These are phyloP conservation scores for Arbacia lixula DNA, from an alignment of 53 echinoderm and acorn worm genomes.

Conservation along the genomic window DNA sequence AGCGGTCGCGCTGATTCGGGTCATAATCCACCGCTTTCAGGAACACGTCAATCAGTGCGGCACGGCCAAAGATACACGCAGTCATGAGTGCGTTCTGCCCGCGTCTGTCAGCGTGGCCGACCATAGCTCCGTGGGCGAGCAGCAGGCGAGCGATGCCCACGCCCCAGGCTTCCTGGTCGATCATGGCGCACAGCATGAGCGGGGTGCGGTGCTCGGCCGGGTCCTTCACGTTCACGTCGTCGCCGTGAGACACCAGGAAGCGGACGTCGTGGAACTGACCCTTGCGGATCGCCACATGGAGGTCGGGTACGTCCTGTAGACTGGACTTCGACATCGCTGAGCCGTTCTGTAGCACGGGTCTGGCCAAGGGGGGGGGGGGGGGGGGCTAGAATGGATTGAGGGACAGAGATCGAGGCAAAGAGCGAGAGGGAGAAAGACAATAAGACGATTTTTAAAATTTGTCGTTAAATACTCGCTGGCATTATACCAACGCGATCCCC, in stretches of 20 bases:
- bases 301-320: constrained; percentile 63
- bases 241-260: constrained; percentile 65
- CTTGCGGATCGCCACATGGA: constrained; percentile 75
- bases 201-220: constrained; percentile 71
- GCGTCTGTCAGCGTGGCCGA: constrained; percentile 72
- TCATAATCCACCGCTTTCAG: constrained; percentile 82
- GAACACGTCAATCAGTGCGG: constrained; percentile 67
- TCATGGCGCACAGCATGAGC: constrained; percentile 75
- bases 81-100: constrained; percentile 83
- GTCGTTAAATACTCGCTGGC: no score
- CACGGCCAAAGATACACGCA: constrained; percentile 72
- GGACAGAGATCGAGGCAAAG: no score
- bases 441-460: no score
- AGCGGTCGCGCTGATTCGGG: constrained; percentile 76
- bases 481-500: no score
- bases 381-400: no score
- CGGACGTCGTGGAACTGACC: constrained; percentile 90
- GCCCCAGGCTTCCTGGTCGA: constrained; percentile 78
- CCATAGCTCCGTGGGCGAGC: constrained; percentile 79
- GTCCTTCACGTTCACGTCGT: constrained; percentile 72
- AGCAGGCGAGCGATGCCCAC: constrained; percentile 86
- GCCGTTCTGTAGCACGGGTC: no score
- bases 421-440: no score
- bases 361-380: no score
- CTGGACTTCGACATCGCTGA: constrained; percentile 16